Percentiles rank a stretch among this genome's conserved stretches.
Conservation (phyloP, 2,797 vertebrate genomes). For the Gobio occitaniae region DNA sequence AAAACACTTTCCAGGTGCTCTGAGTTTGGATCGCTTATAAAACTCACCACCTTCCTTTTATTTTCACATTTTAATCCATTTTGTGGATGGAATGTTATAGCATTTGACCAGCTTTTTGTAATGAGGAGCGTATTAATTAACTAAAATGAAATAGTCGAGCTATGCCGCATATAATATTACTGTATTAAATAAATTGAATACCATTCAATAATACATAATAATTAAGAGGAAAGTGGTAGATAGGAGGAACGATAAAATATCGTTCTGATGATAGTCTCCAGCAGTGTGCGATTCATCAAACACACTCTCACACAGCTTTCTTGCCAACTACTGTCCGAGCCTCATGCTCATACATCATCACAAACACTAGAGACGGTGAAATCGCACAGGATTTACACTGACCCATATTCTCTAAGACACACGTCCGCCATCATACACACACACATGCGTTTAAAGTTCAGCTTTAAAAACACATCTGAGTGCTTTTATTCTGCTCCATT, state of each 20-base stretch:
- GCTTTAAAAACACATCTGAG: conserved; percentile 18
- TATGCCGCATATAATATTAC: not conserved
- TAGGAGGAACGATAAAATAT: not conserved
- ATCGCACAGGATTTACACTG: conserved; percentile 50
- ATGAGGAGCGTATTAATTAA: not conserved
- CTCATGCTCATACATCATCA: conserved; percentile 51
- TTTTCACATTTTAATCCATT: not conserved
- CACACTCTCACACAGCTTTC: not conserved
- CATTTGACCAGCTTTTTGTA: not conserved
- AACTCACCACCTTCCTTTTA: not conserved
- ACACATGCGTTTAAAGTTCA: not conserved
- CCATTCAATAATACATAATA: not conserved
- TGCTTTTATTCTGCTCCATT: not conserved
- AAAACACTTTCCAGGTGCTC: not conserved
- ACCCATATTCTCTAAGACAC: conserved; percentile 49
- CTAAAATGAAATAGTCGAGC: not conserved
- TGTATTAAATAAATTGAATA: not conserved
- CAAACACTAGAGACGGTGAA: conserved; percentile 11
- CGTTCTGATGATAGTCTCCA: not conserved
- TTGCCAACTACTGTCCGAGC: not conserved
- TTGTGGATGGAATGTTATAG: not conserved
- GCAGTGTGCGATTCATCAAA: not conserved
- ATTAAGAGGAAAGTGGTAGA: too few relatives aligned
- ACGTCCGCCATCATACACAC: conserved; percentile 5
- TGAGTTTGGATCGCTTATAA: not conserved